These are phyloP conservation scores for Glaucomys volans DNA, from an alignment of 2,113 vertebrate species.

Conservation along the genomic window DNA sequence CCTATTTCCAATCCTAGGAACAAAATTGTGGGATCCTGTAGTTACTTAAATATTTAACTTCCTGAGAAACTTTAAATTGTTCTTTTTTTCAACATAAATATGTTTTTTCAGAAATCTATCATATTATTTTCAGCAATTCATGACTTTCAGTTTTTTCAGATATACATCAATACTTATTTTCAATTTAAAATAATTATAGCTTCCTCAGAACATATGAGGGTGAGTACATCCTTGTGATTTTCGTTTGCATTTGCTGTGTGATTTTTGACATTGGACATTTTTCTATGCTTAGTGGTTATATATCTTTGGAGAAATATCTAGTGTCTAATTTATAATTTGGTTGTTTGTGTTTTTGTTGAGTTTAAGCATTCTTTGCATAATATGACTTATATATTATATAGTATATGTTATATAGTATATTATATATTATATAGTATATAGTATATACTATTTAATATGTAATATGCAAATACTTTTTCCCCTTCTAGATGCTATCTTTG, in stretches of 20 bases:
- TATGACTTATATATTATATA: no score
- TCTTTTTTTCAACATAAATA: no score
- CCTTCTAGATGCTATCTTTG: neutral
- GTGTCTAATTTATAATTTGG: neutral
- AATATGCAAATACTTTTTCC: neutral
- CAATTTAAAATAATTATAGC: neutral
- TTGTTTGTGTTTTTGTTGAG: neutral
- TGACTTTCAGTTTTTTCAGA: neutral
- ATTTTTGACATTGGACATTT: neutral
- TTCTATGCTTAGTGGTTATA: neutral
- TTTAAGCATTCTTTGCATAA: neutral
- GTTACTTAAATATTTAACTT: neutral
- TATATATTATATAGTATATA: no score
- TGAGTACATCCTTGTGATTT: neutral
- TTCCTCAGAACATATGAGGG: no score
- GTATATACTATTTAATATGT: neutral
- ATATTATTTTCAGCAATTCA: no score
- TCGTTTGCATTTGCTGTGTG: neutral
- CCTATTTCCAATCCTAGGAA: neutral
- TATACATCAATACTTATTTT: neutral
- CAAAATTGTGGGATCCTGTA: neutral
- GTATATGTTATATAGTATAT: no score
- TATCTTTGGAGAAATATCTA: neutral
- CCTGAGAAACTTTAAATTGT: neutral
- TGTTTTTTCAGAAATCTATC: neutral